These are phyloP conservation scores for Acromyrmex echinatior DNA, from an alignment of 1,140 invertebrate genomes.

Conservation along the genomic window DNA sequence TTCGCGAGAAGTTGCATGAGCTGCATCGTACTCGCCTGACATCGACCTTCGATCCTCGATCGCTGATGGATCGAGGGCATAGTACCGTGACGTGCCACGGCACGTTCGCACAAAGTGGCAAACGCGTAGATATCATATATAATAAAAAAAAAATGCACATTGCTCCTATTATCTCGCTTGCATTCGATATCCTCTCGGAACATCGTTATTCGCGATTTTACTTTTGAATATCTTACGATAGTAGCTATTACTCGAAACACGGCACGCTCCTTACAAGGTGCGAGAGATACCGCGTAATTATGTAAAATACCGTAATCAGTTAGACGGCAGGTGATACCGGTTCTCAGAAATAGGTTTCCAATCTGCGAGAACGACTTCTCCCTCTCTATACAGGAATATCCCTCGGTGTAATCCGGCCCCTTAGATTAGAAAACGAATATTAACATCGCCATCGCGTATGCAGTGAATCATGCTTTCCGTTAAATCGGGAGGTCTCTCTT, in stretches of 20 bases:
- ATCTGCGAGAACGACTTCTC: background rate
- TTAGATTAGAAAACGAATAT: constrained; percentile 11
- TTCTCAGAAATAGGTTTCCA: constrained; percentile 45
- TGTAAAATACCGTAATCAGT: constrained; percentile 54
- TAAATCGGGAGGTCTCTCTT: background rate
- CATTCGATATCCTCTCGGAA: background rate
- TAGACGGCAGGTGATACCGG: constrained; percentile 33
- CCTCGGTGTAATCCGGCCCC: background rate
- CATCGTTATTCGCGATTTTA: constrained; percentile 1
- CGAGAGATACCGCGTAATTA: constrained; percentile 33
- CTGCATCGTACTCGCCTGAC: constrained; percentile 40
- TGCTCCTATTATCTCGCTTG: constrained; percentile 24
- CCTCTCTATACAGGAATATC: constrained; percentile 21
- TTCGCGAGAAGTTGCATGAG: constrained; percentile 45
- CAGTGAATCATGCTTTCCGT: constrained; percentile 9
- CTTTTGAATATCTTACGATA: background rate
- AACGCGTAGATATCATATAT: constrained; percentile 7
- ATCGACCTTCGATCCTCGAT: constrained; percentile 68
- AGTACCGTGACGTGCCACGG: constrained; percentile 39
- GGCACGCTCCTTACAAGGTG: background rate
- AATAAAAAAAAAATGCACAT: constrained; percentile 8
- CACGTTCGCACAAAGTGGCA: constrained; percentile 48
- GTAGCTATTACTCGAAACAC: constrained; percentile 25
- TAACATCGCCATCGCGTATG: constrained; percentile 21
- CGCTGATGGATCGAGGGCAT: constrained; percentile 58